These are phyloP conservation scores for Pseudopodoces humilis DNA, from an alignment of 2,113 vertebrate genomes.

Conservation along the genomic window DNA sequence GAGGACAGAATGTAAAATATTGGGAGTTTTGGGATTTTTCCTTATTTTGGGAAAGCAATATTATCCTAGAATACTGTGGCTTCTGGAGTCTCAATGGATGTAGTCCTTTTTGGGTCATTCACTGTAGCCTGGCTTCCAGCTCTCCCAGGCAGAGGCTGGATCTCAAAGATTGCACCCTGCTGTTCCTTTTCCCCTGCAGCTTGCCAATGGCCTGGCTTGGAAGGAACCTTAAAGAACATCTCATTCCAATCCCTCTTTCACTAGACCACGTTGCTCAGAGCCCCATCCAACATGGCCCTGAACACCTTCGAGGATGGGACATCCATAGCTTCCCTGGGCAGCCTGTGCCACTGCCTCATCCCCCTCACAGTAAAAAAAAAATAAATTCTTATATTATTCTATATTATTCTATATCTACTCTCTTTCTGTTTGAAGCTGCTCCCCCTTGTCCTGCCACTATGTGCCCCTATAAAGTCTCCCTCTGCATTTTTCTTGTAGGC, in stretches of 20 bases:
- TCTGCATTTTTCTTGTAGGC: background rate
- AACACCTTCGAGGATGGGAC: background rate
- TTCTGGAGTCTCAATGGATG: background rate
- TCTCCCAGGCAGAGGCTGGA: background rate
- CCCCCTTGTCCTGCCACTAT: background rate
- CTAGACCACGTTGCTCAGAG: background rate
- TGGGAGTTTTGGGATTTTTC: fast-evolving
- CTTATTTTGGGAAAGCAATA: background rate
- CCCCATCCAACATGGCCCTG: background rate
- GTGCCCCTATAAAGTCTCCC: background rate
- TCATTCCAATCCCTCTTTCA: background rate
- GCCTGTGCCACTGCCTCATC: background rate
- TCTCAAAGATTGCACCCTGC: background rate
- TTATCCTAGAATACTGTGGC: no score
- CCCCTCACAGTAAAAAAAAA: background rate
- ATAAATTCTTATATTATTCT: no score
- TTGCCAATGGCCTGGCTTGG: background rate
- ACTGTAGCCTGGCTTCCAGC: background rate
- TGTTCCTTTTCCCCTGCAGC: background rate
- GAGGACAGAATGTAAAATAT: background rate
- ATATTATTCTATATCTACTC: no score
- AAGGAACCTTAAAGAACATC: background rate
- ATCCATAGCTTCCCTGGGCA: background rate
- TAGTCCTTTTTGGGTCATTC: background rate
- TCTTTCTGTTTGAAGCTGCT: background rate